Evolutionary conservation across 2,113 vertebrate genomes (phyloP), one percentile per base, ranked within the genome.

Genomic region (Vidua macroura): DNA sequence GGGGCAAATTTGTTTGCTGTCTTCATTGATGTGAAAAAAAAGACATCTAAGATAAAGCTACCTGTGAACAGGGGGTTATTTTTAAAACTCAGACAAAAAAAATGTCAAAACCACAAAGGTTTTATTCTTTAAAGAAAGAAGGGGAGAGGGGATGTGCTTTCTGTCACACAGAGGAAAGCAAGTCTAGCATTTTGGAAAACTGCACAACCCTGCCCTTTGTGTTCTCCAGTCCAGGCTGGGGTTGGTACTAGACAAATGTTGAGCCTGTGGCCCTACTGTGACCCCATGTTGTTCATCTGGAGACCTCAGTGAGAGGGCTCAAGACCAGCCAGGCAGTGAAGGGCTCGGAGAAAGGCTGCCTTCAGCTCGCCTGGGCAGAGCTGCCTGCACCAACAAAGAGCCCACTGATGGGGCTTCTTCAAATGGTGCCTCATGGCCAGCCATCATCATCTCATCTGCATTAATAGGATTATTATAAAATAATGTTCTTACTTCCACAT

Each of bases 381-480:
- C 56, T 67, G 63, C 60, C 7, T 3, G 52, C 1, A 1, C 44
- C 3, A 10, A 84, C 91, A 95, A 83, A 43, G 78, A 84, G 43
- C 63, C 33, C 55, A 20, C 78, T 80, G 70, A 89, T 0, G 7
- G 63, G 35, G 25, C 73, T 78, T 17, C 74, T 93, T 41, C 10
- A 5, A 63, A 24, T 1, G 1, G 12, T 2, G 4, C 64, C 69
- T 79, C 62, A 9, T 52, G 31, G 6, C 23, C 69, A 18, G 52
- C 41, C 43, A 1, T n/a, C 62, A 41, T 72, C 64, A 66, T 73
- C 70, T 66, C 33, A 85, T 88, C 67, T 73, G 69, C 69, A 59
- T 59, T 95, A 89, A 95, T 48, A 62, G 70, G 78, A 58, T 96
- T 86, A 83, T 91, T 95, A 77, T 35, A 74, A 91, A 96, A 93